phyloP scores from a whole-genome alignment of 2,113 vertebrate species.

The Bothrops jararaca region DNA sequence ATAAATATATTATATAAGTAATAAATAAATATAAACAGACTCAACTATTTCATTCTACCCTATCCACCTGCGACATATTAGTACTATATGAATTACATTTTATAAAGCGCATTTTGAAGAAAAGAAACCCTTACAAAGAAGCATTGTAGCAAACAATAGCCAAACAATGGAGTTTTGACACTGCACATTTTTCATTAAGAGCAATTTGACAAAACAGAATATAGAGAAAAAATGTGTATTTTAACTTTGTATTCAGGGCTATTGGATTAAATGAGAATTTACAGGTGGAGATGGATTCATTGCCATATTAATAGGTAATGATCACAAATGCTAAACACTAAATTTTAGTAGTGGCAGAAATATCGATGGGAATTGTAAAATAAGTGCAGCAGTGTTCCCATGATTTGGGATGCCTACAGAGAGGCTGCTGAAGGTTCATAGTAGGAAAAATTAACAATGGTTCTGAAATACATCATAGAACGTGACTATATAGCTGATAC shows the following conservation, averaged over 20 bases:
- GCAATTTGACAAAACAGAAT: background rate
- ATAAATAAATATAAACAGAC: background rate
- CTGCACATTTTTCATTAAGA: background rate
- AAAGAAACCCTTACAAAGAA: background rate
- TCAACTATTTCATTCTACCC: background rate
- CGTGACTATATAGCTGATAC: background rate
- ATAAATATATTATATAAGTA: background rate
- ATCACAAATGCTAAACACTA: background rate
- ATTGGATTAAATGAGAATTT: background rate
- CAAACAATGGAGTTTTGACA: background rate
- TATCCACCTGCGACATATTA: background rate
- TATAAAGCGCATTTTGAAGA: background rate
- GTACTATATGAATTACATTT: too few species aligned
- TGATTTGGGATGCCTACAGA: background rate
- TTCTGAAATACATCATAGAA: background rate
- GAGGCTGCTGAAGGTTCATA: background rate
- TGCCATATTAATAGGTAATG: background rate
- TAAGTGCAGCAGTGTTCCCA: background rate
- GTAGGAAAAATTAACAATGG: background rate
- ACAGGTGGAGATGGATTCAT: background rate
- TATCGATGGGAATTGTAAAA: background rate
- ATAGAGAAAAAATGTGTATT: background rate
- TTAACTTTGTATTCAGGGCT: background rate
- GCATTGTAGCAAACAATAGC: background rate
- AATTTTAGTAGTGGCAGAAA: background rate